Evolutionary conservation across 2,888 invertebrate species (phyloP).

Genomic region (Dasysyrphus albostriatus): DNA sequence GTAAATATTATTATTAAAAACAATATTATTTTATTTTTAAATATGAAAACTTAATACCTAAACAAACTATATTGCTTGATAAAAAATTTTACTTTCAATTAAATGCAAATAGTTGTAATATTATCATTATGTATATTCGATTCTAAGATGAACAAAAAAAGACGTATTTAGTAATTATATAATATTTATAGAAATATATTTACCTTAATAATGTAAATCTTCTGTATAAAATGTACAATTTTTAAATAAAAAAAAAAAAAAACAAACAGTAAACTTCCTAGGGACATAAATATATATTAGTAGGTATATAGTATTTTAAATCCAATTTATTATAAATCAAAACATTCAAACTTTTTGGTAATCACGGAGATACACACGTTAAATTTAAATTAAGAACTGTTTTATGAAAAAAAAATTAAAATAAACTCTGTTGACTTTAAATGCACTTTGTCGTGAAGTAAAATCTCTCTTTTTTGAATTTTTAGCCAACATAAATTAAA

Average conservation of each 20-base stretch:
- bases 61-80: slow-evolving; percentile 44
- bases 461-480: slow-evolving; percentile 38
- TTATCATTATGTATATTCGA: slow-evolving; percentile 56
- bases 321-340: slow-evolving; percentile 76
- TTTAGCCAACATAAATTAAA: slow-evolving; percentile 52
- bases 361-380: slow-evolving; percentile 75
- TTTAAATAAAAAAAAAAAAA: slow-evolving; percentile 46
- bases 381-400: slow-evolving; percentile 73
- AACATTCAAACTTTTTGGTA: slow-evolving; percentile 79
- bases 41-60: slow-evolving; percentile 39
- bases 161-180: slow-evolving; percentile 71
- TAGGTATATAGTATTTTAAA: slow-evolving; percentile 44
- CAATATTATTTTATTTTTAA: slow-evolving; percentile 53
- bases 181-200: slow-evolving; percentile 71
- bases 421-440: slow-evolving; percentile 57
- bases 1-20: slow-evolving; percentile 39
- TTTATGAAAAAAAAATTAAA: slow-evolving; percentile 44
- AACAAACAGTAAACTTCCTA: slow-evolving; percentile 78
- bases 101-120: slow-evolving; percentile 35
- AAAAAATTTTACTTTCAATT: slow-evolving; percentile 37
- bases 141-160: slow-evolving; percentile 61
- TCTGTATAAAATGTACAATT: slow-evolving; percentile 77
- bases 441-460: slow-evolving; percentile 50
- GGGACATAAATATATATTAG: slow-evolving; percentile 69
- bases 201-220: slow-evolving; percentile 76